Evolutionary conservation across 2,113 vertebrate genomes (phyloP), one percentile per base, ranked within the genome.

Genomic region (Lophotis ruficrista): DNA sequence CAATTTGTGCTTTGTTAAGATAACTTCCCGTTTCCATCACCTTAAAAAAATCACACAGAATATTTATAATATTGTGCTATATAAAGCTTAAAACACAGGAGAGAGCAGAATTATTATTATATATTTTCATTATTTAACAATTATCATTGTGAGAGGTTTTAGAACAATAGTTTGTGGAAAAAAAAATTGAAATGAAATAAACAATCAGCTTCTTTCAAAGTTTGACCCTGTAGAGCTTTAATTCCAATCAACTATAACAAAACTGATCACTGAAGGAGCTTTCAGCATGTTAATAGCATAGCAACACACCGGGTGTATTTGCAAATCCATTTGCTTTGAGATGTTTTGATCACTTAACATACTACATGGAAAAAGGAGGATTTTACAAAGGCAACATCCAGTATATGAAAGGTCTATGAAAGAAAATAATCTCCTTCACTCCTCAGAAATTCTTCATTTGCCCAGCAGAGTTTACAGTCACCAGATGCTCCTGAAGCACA

Each of bases 21-120:
- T 85, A 86, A 50, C 60, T 80, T 92, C 73, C 87, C 15, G 45
- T 79, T 95, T 94, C 89, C 61, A 79, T 84, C 89, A 69, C n/a
- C 37, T 45, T 72, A 43, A 50, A 83, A 48, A n/a, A 64, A 19
- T 20, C 51, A 35, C 64, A 72, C n/a, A 31, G 57, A 89, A 76
- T 94, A 87, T 93, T 92, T 62, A 92, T 87, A 94, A 75, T 78
- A 64, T 91, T 68, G 38, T 54, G 23, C 61, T 95, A 85, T 65
- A 76, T 80, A 91, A 94, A 95, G 81, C 77, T 84, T 30, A 68
- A 45, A 9, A 69, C 1, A 27, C 27, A 47, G 37, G 28, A 62
- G 28, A 70, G 47, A 57, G 17, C 9, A 38, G 50, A 93, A 85
- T 60, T 86, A 72, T 83, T 87, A 87, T 79, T 61, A 56, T 23